Evolutionary conservation across 1,140 invertebrate genomes (phyloP).

Genomic region (Archivesica marissinica): DNA sequence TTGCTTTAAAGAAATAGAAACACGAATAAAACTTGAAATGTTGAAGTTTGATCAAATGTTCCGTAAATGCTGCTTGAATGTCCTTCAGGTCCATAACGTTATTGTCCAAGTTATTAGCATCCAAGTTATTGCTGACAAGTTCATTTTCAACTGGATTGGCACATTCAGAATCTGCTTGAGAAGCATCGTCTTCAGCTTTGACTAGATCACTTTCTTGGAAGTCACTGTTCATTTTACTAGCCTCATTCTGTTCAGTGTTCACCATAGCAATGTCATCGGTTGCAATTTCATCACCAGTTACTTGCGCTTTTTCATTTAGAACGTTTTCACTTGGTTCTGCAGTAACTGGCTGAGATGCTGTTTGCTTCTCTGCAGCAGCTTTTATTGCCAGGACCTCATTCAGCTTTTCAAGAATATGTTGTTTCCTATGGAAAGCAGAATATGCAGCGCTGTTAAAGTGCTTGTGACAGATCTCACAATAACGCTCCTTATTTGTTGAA

Average conservation of each 20-base stretch:
- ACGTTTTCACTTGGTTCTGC: not conserved
- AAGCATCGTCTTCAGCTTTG: not conserved
- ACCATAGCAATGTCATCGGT: not conserved
- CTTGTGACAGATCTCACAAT: constrained; percentile 59
- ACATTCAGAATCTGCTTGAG: not conserved
- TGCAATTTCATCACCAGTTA: not conserved
- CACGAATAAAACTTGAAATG: constrained; percentile 43
- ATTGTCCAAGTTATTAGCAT: not conserved
- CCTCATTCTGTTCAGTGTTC: not conserved
- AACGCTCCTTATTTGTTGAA: constrained; percentile 33
- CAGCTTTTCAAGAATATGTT: constrained; percentile 54
- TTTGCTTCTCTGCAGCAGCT: not conserved
- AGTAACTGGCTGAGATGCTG: not conserved
- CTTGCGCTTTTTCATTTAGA: not conserved
- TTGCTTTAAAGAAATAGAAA: constrained; percentile 53
- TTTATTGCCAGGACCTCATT: constrained; percentile 32
- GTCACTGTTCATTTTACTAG: not conserved
- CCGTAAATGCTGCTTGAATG: constrained; percentile 32
- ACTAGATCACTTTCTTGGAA: not conserved
- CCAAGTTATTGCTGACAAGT: not conserved
- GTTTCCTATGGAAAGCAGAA: constrained; percentile 50
- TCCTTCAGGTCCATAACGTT: constrained; percentile 40
- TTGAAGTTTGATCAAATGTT: constrained; percentile 26
- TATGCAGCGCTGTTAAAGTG: constrained; percentile 45
- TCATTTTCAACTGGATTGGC: not conserved